A percentile compares a stretch with the other conserved stretches of the same genome.
Conservation (phyloP, 2,888 invertebrate genomes). For the Drosophila histrio region DNA sequence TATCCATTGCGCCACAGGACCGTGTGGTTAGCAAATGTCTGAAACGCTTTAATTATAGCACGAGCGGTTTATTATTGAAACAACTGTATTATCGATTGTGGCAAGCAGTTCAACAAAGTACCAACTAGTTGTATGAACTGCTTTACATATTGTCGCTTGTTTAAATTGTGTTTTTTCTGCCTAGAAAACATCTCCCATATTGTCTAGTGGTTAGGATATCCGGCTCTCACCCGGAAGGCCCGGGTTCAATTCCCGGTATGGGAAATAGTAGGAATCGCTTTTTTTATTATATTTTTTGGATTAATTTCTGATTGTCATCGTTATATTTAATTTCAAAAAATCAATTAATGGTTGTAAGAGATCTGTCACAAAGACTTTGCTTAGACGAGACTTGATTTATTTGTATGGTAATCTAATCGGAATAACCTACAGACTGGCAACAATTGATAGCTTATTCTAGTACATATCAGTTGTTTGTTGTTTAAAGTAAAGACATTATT, state of each 20-base stretch:
- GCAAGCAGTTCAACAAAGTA: not conserved
- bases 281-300: not conserved
- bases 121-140: not conserved
- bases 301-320: not conserved
- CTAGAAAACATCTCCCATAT: slow-evolving; percentile 71
- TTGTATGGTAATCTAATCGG: too few species aligned
- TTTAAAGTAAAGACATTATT: too few species aligned
- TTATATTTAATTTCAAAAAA: not conserved
- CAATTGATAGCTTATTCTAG: too few species aligned
- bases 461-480: too few species aligned
- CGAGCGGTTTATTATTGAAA: too few species aligned
- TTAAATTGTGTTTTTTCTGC: not conserved
- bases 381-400: too few species aligned
- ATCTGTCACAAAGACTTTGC: too few species aligned
- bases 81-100: not conserved
- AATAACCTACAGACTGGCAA: too few species aligned
- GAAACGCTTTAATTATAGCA: not conserved
- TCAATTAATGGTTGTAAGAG: too few species aligned
- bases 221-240: slow-evolving; percentile 86
- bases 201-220: slow-evolving; percentile 84
- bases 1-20: slow-evolving; percentile 75
- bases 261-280: slow-evolving; percentile 84
- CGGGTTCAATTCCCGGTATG: slow-evolving; percentile 96
- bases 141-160: not conserved
- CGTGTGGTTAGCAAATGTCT: fast-evolving